Base-by-base conservation (phyloP, 1,140 invertebrate species). In the Asbolus verrucosus region DNA sequence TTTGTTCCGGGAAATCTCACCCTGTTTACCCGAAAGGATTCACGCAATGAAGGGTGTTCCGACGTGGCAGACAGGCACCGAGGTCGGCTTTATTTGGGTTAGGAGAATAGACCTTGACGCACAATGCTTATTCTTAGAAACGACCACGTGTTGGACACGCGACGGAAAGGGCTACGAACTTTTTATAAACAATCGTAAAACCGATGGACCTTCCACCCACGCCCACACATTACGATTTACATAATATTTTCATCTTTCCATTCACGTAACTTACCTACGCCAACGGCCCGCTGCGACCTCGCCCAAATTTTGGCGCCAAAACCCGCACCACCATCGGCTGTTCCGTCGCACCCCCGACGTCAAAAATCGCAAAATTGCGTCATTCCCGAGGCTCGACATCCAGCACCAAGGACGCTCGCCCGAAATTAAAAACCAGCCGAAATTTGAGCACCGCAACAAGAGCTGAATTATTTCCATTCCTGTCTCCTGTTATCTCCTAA, bases 81-180 rank as follows among this genome's bases (percentile, higher is more conserved):
- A 73, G 71, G 73, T 74, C 73, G 63, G 13, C 66, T 70, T 75
- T 75, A 73, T 75, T 75, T 75, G 74, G 74, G 74, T 75, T 70
- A 67, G 43, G 15, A 31, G 65, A 46, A 50, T 61, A 43, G 39
- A 46, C 65, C 21, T 65, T 74, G 73, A 72, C 73, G 73, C 62
- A 71, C 72, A 71, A 71, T 67, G 68, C 69, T 67, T 74, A 74
- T 74, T 74, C 72, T 74, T 71, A 74, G 69, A 67, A 38, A 62
- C 59, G 61, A 63, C 61, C 61, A 63, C 61, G 61, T 63, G 61
- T 63, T 63, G 61, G 61, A 63, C 61, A 63, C 46, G 46, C 19
- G 46, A 27, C 41, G 19, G 5, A n/a, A 36, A n/a, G 33, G 33
- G 33, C 33, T 2, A 11, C 5, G 0, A 11, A 54, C 41, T 46